Evolutionary conservation across 2,113 vertebrate species (phyloP).

Genomic region (Bombycilla garrulus): DNA sequence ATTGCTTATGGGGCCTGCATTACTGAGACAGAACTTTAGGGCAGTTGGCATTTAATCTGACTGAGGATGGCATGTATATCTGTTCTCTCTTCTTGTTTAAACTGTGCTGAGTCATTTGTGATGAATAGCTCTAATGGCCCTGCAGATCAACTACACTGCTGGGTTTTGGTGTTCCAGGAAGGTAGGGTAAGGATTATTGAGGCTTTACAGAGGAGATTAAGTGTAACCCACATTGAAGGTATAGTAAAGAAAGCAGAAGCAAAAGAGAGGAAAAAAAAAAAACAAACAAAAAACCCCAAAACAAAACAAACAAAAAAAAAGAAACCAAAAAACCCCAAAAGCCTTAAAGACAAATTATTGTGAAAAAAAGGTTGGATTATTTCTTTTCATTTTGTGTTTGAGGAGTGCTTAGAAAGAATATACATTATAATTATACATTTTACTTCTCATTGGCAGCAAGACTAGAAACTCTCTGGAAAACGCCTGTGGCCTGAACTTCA

Average conservation of each 20-base stretch:
- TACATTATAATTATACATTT: not conserved
- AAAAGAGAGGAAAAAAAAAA: not conserved
- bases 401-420: not conserved
- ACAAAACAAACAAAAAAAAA: not conserved
- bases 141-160: not conserved
- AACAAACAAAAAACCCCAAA: no score
- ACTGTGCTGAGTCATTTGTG: not conserved
- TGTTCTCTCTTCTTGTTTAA: constrained; percentile 27
- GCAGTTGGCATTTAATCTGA: not conserved
- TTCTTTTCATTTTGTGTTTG: not conserved
- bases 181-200: not conserved
- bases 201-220: constrained; percentile 3
- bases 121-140: not conserved
- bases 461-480: constrained; percentile 16
- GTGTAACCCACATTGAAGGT: not conserved
- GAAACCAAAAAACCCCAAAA: not conserved
- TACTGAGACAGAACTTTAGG: not conserved
- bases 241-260: constrained; percentile 12
- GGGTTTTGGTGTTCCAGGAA: not conserved
- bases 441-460: constrained; percentile 33
- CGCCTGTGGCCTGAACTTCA: not conserved
- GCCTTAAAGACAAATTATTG: not conserved
- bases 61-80: not conserved
- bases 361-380: not conserved
- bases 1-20: not conserved